Evolutionary conservation across 1,140 invertebrate genomes (phyloP), one percentile per base, ranked within the genome.

Genomic region (Ceratosolen fusciceps): DNA sequence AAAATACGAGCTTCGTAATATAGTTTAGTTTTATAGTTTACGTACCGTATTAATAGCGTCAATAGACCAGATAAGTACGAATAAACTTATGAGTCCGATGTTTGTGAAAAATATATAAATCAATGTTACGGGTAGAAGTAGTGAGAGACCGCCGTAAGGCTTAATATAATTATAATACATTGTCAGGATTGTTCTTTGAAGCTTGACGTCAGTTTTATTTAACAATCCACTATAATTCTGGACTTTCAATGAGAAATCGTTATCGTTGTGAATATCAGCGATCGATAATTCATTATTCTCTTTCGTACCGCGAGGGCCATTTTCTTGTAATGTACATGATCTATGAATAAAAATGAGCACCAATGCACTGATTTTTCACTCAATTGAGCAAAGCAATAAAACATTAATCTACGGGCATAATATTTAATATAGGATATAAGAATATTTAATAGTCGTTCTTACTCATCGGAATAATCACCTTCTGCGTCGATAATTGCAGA

Each of bases 31-130:
- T n/a, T n/a, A n/a, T n/a, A n/a, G n/a, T n/a, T 76, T 81, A 87
- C 86, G 91, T 82, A 91, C 90, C 37, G 88, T 86, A 60, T 87
- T 86, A 12, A 90, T 88, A 72, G 87, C 87, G 60, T 90, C 87
- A 37, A 95, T 89, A 94, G 94, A 95, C 78, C 90, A 85, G 9
- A 93, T 92, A 2, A 95, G 88, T 93, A 94, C 95, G 91, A 93
- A 94, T 72, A 92, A 92, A 78, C 93, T 93, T 77, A 94, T 93
- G 0, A 90, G 85, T 21, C 91, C 90, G 24, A 91, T 90, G 1
- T 90, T 91, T 39, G 94, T 91, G 81, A 93, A 93, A 10, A 93
- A 49, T 3, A 93, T 83, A 79, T 94, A 93, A 29, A 88, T 87
- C 0, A 93, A 67, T 43, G 94, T 79, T 9, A 94, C 90, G 19